Evolutionary conservation across 2,797 vertebrate genomes (phyloP).

Genomic region (Rhinogobio ventralis): DNA sequence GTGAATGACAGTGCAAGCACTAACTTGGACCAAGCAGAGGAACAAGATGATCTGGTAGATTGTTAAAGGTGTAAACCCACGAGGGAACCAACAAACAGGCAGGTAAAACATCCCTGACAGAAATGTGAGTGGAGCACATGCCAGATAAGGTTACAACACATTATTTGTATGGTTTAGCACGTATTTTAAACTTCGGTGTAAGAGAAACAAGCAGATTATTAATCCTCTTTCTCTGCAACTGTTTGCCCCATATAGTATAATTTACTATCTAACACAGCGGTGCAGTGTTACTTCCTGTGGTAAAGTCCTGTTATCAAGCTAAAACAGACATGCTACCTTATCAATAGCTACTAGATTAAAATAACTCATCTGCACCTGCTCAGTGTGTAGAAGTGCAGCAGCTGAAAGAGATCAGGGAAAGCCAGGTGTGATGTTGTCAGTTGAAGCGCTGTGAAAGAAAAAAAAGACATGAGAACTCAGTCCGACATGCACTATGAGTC

Average conservation of each 20-base stretch:
- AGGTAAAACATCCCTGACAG: conserved; percentile 61
- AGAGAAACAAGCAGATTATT: background rate
- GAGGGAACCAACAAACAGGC: conserved; percentile 51
- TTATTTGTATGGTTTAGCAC: background rate
- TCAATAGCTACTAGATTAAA: background rate
- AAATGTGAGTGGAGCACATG: background rate
- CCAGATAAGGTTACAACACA: background rate
- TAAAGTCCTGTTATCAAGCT: background rate
- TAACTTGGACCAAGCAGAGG: conserved; percentile 64
- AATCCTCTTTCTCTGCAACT: background rate
- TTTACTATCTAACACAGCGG: background rate
- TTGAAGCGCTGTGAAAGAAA: conserved; percentile 73
- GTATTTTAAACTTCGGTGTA: background rate
- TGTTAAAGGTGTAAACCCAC: conserved; percentile 54
- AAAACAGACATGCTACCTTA: background rate
- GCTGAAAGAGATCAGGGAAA: conserved; percentile 81
- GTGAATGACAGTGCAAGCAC: conserved; percentile 41
- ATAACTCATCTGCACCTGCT: conserved; percentile 79
- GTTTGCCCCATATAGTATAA: background rate
- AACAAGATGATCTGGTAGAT: conserved; percentile 30
- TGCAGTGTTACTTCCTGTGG: background rate
- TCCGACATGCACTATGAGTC: background rate
- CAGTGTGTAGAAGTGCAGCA: conserved; percentile 83
- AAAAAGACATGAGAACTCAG: background rate
- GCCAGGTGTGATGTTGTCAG: conserved; percentile 81